phyloP scores from a whole-genome alignment of 2,888 invertebrate species.

The Junonia oenone region DNA sequence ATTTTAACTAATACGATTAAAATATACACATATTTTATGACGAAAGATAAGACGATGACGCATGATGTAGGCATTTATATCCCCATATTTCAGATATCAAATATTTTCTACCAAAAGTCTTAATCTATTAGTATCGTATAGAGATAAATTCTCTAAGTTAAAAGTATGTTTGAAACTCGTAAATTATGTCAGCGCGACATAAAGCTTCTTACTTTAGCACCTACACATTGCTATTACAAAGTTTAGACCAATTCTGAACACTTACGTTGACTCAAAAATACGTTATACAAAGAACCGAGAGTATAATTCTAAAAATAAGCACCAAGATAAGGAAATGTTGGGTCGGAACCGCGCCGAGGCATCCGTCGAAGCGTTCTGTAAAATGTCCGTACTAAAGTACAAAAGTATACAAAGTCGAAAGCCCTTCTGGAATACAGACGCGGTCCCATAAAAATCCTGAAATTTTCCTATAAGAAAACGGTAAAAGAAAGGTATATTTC shows the following conservation, averaged over 20 bases:
- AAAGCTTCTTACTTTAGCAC: slow-evolving; percentile 49
- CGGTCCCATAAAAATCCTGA: background rate
- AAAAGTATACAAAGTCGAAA: background rate
- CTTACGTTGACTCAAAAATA: slow-evolving; percentile 51
- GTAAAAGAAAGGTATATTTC: slow-evolving; percentile 12
- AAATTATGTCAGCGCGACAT: slow-evolving; percentile 18
- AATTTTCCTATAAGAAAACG: slow-evolving; percentile 9
- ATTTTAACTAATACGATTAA: background rate
- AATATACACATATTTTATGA: background rate
- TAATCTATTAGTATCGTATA: slow-evolving; percentile 16
- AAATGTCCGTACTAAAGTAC: slow-evolving; percentile 1
- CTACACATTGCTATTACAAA: slow-evolving; percentile 53
- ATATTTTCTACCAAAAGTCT: slow-evolving; percentile 6
- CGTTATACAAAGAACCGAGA: slow-evolving; percentile 14
- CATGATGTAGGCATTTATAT: background rate
- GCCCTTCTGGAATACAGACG: background rate
- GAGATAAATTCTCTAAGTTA: slow-evolving; percentile 15
- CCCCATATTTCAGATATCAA: background rate
- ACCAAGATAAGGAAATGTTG: slow-evolving; percentile 30
- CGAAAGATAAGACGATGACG: background rate
- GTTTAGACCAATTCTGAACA: slow-evolving; percentile 72
- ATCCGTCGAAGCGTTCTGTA: background rate
- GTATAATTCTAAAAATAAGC: slow-evolving; percentile 26
- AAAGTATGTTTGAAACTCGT: slow-evolving; percentile 9
- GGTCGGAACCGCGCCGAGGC: background rate